Base-by-base conservation (phyloP, 2,797 vertebrate species). In the Anguilla marmorata region DNA sequence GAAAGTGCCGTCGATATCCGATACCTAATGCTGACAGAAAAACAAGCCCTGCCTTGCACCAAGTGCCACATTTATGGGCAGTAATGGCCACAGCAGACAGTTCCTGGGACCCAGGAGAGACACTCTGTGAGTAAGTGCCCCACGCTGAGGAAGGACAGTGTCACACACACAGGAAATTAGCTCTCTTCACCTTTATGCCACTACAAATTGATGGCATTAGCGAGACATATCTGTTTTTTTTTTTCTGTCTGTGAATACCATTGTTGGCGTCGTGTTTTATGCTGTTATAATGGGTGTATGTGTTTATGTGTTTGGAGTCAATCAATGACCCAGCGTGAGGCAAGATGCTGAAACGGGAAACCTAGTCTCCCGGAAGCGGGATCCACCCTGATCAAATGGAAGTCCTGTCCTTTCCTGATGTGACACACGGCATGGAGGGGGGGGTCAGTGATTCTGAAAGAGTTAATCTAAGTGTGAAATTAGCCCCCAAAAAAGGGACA, bases 371-470 rank as follows among this genome's bases (percentile, higher is more conserved):
- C 86, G 27, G 89, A 93, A 92, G 94, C 95, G 94, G 92, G 91
- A 92, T 89, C 93, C 93, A 92, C 94, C 94, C 94, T 93, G 91
- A 91, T 92, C 93, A 94, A 95, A 95, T 92, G 93, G 93, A 94
- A 94, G 93, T 91, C 93, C 93, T 91, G 93, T 93, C 92, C 91
- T 93, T 94, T 94, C 89, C 93, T 94, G 92, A 95, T 92, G 93
- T 84, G 89, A 90, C 92, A 45, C 19, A 88, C 93, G 94, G 94
- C 21, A 66, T 56, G 69, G 52, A 6, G 21, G 41, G 41, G 3
- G 41, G 41, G 41, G 41, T 96, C 95, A 95, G 95, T 93, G 93
- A 91, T 94, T 95, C 94, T 93, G 91, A 93, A 87, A 89, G 74
- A 85, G 83, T 86, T 85, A 56, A 89, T 90, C 88, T 60, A 37